phyloP scores from a whole-genome alignment of 2,113 vertebrate genomes.

The Brachirus orientalis region DNA sequence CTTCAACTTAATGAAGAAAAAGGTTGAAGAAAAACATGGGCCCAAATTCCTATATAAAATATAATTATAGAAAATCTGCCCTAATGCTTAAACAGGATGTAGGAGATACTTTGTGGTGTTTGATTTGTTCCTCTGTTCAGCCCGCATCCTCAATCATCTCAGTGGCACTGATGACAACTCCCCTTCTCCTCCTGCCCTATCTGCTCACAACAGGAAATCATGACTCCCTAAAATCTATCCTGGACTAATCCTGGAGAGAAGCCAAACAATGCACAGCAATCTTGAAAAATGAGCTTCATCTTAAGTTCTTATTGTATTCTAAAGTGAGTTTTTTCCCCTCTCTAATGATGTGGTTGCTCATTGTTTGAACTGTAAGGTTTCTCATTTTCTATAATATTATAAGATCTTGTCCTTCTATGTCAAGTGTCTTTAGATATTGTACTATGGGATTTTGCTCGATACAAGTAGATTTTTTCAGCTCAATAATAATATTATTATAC shows the following conservation, averaged over 20 bases:
- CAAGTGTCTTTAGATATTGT: too few species aligned
- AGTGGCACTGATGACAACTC: slow-evolving; percentile 34
- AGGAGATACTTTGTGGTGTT: slow-evolving; percentile 44
- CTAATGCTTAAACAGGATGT: slow-evolving; percentile 57
- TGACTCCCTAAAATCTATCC: slow-evolving; percentile 74
- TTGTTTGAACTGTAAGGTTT: background rate
- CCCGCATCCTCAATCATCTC: slow-evolving; percentile 52
- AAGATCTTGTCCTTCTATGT: too few species aligned
- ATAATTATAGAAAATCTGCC: background rate
- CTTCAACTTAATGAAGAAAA: background rate
- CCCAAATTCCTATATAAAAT: background rate
- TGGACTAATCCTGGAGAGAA: slow-evolving; percentile 69
- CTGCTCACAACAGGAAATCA: slow-evolving; percentile 79
- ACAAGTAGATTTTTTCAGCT: background rate
- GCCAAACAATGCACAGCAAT: slow-evolving; percentile 46
- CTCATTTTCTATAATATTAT: too few species aligned
- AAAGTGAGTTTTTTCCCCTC: background rate
- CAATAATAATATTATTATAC: too few species aligned
- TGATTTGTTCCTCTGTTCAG: slow-evolving; percentile 62
- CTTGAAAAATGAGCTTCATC: slow-evolving; percentile 44
- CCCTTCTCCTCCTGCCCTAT: slow-evolving; percentile 41
- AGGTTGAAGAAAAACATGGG: background rate
- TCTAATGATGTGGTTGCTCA: background rate
- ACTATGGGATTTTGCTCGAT: background rate
- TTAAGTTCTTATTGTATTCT: slow-evolving; percentile 33